Percentiles rank a stretch among this genome's conserved stretches.
Conservation (phyloP, 92 coral and sea anemone genomes). For the Epizoanthus fatuus region DNA sequence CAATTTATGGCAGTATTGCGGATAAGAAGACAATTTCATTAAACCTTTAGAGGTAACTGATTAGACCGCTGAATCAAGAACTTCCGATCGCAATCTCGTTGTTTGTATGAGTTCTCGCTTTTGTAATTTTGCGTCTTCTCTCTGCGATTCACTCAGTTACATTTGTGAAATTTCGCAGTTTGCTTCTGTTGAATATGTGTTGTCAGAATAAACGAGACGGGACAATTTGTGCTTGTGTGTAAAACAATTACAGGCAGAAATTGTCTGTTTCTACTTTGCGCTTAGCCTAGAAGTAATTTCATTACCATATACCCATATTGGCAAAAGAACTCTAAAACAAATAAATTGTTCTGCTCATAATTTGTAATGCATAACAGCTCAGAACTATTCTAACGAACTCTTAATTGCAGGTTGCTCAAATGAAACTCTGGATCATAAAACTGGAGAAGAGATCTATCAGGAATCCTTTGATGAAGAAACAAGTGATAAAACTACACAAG, state of each 20-base stretch:
- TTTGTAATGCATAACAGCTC: constrained; percentile 10
- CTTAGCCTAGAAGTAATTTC: constrained; percentile 2
- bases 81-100: not conserved
- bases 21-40: constrained; percentile 19
- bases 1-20: not conserved
- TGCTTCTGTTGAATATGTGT: not conserved
- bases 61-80: not conserved
- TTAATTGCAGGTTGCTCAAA: constrained; percentile 22
- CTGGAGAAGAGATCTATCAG: not conserved
- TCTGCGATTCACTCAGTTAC: not conserved
- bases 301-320: constrained; percentile 40
- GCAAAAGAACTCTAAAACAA: constrained; percentile 32
- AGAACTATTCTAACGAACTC: not conserved
- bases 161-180: not conserved
- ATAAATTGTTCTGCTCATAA: not conserved
- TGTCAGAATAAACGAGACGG: not conserved
- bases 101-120: not conserved
- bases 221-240: not conserved
- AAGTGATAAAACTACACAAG: not conserved
- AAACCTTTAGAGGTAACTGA: not conserved
- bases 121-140: not conserved
- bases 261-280: not conserved
- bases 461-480: not conserved
- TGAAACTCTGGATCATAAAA: not conserved
- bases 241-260: constrained; percentile 9